These are phyloP conservation scores for Syrista parreyssii DNA, from an alignment of 2,888 invertebrate species.

Conservation along the genomic window DNA sequence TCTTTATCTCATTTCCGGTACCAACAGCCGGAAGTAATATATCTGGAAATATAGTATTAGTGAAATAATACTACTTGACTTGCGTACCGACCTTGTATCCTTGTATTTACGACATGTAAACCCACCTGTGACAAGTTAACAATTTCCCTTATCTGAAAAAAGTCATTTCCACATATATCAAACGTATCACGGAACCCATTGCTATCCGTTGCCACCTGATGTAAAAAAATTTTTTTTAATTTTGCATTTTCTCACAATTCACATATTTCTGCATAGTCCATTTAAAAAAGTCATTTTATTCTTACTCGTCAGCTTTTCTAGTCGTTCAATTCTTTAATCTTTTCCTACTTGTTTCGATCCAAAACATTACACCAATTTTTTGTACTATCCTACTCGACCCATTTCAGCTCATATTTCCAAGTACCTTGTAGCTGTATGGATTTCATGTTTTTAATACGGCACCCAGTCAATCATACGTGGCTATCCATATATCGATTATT, in stretches of 20 bases:
- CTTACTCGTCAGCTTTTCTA: too few relatives aligned
- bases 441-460: neutral
- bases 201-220: too few relatives aligned
- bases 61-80: neutral
- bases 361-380: neutral
- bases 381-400: neutral
- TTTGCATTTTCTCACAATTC: too few relatives aligned
- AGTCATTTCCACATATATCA: too few relatives aligned
- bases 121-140: neutral
- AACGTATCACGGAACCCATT: too few relatives aligned
- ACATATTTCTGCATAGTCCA: too few relatives aligned
- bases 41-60: neutral
- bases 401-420: neutral
- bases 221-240: too few relatives aligned
- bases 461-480: slow-evolving; percentile 49
- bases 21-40: neutral
- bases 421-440: neutral
- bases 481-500: slow-evolving; percentile 61
- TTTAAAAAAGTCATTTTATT: too few relatives aligned
- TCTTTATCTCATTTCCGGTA: neutral
- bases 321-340: neutral
- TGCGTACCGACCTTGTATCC: neutral
- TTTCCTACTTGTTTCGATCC: neutral
- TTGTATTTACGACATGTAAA: neutral
- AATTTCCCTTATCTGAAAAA: too few relatives aligned